A percentile compares a stretch with the other conserved stretches of the same genome.
Evolutionary conservation across 2,113 vertebrate genomes (phyloP).

Genomic region (Saimiri boliviensis): DNA sequence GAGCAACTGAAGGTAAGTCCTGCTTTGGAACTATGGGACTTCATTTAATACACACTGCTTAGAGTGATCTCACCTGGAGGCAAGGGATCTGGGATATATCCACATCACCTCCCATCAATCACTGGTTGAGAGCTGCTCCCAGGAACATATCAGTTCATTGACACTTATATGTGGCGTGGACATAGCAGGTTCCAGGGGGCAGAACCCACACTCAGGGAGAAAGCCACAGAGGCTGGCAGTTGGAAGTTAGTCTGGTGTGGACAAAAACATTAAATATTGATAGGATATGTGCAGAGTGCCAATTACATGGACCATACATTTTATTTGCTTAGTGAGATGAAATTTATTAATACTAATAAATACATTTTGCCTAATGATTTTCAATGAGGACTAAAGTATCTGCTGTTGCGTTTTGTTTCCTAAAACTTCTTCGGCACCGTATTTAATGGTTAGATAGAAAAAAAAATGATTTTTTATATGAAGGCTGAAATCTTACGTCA

Average conservation of each 20-base stretch:
- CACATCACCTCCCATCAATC: background rate
- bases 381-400: background rate
- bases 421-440: background rate
- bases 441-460: background rate
- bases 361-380: background rate
- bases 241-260: background rate
- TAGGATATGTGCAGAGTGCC: background rate
- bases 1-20: background rate
- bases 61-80: background rate
- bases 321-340: background rate
- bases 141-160: background rate
- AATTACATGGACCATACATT: too few relatives aligned
- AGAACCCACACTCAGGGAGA: background rate
- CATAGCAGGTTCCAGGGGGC: background rate
- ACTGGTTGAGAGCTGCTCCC: background rate
- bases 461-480: background rate
- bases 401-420: background rate
- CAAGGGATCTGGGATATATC: background rate
- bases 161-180: background rate
- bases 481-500: background rate
- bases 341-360: background rate
- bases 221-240: background rate
- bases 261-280: background rate
- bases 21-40: background rate
- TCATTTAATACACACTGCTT: background rate